Evolutionary conservation across 2,888 invertebrate species (phyloP).

Genomic region (Aphodius sticticus): DNA sequence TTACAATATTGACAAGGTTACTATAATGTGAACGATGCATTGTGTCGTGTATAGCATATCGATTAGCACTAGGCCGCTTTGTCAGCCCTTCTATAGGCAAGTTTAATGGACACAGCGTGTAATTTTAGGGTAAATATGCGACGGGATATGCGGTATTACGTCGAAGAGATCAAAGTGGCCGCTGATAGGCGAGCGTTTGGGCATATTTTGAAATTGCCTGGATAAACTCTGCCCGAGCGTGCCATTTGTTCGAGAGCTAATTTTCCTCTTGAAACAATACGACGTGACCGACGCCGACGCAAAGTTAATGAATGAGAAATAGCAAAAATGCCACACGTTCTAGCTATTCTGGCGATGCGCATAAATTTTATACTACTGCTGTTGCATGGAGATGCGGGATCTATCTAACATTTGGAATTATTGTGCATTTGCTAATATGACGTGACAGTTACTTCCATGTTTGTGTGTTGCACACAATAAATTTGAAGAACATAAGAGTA

Average conservation of each 20-base stretch:
- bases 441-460: no score
- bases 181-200: background rate
- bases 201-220: background rate
- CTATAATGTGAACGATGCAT: background rate
- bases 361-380: background rate
- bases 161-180: background rate
- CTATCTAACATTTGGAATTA: no score
- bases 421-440: no score
- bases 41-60: background rate
- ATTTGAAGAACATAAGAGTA: no score
- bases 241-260: background rate
- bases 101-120: background rate
- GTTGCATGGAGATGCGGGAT: no score
- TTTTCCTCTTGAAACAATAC: background rate
- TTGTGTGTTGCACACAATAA: no score
- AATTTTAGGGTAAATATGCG: constrained; percentile 4
- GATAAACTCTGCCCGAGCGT: background rate
- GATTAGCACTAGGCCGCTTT: background rate
- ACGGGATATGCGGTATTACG: background rate
- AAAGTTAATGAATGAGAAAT: background rate
- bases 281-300: background rate
- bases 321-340: background rate
- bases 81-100: background rate
- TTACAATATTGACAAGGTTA: background rate
- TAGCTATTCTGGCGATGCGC: background rate